Base-by-base conservation (phyloP, 2,888 invertebrate species). In the Aradus depressus region DNA sequence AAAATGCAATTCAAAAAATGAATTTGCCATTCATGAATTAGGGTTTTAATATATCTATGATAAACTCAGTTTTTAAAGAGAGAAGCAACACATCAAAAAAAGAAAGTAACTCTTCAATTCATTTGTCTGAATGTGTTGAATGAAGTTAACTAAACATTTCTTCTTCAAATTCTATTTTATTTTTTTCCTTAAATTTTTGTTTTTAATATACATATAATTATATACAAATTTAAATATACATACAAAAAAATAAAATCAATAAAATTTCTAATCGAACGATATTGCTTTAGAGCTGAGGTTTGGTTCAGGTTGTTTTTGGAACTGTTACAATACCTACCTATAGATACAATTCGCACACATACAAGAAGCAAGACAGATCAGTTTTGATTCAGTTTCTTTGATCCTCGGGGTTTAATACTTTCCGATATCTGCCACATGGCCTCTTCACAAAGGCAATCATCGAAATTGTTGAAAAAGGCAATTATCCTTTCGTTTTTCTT, bases 341-440 rank as follows among this genome's bases (percentile, higher is more conserved):
- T n/a, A n/a, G n/a, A n/a, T n/a, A n/a, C n/a, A n/a, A n/a, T n/a
- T n/a, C n/a, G n/a, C n/a, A n/a, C n/a, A n/a, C n/a, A n/a, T n/a
- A n/a, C n/a, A n/a, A n/a, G n/a, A n/a, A n/a, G n/a, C n/a, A n/a
- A n/a, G n/a, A n/a, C n/a, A n/a, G n/a, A n/a, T n/a, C n/a, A n/a
- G n/a, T n/a, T n/a, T 28, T 51, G 51, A 42, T 51, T 45, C 31
- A 49, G 34, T 41, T 60, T 60, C 43, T 60, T 60, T 12, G 58
- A 53, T 21, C 81, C 84, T 52, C 89, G 75, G 48, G 96, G 96
- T 73, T 96, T 96, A 62, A 98, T 93, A 60, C 81, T 82, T 72
- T 96, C 93, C 0, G 96, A 97, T 64, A 96, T 85, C 69, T 92
- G 90, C 97, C 97, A 98, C 81, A 97, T 88, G 52, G 91, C 87